Base-by-base conservation (phyloP, 2,797 vertebrate species). In the Tapera naevia region DNA sequence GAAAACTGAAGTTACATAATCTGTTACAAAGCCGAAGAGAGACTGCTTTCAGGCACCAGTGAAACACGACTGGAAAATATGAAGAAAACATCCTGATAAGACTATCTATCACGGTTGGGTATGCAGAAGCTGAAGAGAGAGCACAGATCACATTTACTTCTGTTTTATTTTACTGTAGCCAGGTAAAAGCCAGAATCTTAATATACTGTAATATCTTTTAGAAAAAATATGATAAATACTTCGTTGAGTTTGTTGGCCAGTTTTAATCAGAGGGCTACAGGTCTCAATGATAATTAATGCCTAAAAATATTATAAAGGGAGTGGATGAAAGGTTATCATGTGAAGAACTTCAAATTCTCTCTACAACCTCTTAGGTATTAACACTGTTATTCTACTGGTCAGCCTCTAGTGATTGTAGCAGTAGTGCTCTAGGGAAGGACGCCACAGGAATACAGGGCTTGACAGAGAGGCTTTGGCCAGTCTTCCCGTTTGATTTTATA, bases 1-100 rank as follows among this genome's bases (percentile, higher is more conserved):
- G 92, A 88, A 89, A 97, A 93, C n/a, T 75, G 82, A 91, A 96
- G 60, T 76, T 86, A 81, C 32, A 37, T 81, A 17, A 23, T 69
- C 60, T 72, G 27, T 80, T 92, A 57, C 50, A 80, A 62, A 25
- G 78, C 58, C 75, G 41, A 92, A 71, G 9, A 33, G 46, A 93
- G 74, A 27, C 28, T 86, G 65, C 41, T 78, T 93, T 62, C 82
- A 89, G 72, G n/a, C 57, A 80, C 46, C 50, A 43, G 64, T 45
- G 82, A 61, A 62, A 86, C n/a, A n/a, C 12, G 54, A 53, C 51
- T 17, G 18, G 32, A 21, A 91, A 91, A 92, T 57, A 70, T 14
- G 67, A 60, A 84, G 32, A 2, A 1, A 76, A 64, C 27, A 23
- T 17, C 17, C 46, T 93, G 79, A 75, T 87, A 74, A 91, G 37